phyloP scores from a whole-genome alignment of 2,113 vertebrate genomes.

The Thymallus thymallus region DNA sequence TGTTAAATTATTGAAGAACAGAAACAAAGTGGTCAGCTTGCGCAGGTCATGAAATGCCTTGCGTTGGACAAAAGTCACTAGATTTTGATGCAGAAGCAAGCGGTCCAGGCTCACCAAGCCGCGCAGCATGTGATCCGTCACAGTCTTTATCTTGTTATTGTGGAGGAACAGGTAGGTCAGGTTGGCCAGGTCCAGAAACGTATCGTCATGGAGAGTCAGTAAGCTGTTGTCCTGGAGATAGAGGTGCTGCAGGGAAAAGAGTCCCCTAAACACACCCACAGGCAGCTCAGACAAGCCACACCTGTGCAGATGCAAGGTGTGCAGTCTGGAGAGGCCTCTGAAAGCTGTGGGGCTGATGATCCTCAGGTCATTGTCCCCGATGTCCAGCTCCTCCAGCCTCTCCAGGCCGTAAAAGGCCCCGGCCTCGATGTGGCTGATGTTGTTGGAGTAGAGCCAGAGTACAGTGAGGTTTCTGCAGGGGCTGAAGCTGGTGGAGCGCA shows the following conservation, averaged over 20 bases:
- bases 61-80: slow-evolving; percentile 72
- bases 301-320: slow-evolving; percentile 80
- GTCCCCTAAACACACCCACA: slow-evolving; percentile 75
- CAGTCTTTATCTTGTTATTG: slow-evolving; percentile 77
- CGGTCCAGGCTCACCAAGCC: slow-evolving; percentile 79
- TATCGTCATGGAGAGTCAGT: slow-evolving; percentile 74
- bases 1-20: slow-evolving; percentile 83
- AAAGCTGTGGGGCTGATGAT: slow-evolving; percentile 76
- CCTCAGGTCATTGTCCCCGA: slow-evolving; percentile 81
- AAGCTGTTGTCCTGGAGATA: slow-evolving; percentile 83
- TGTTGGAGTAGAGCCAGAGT: slow-evolving; percentile 84
- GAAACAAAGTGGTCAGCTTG: slow-evolving; percentile 79
- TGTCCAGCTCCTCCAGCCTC: slow-evolving; percentile 82
- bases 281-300: slow-evolving; percentile 80
- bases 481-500: slow-evolving; percentile 76
- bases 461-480: slow-evolving; percentile 80
- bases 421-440: slow-evolving; percentile 76
- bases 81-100: slow-evolving; percentile 82
- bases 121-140: slow-evolving; percentile 77
- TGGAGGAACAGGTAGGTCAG: slow-evolving; percentile 84
- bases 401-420: slow-evolving; percentile 75
- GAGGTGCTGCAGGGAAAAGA: slow-evolving; percentile 81
- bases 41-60: slow-evolving; percentile 79
- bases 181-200: slow-evolving; percentile 82
- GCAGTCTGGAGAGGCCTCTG: slow-evolving; percentile 76